Base-by-base conservation (phyloP, 2,888 invertebrate species). In the Macrophya annulata region DNA sequence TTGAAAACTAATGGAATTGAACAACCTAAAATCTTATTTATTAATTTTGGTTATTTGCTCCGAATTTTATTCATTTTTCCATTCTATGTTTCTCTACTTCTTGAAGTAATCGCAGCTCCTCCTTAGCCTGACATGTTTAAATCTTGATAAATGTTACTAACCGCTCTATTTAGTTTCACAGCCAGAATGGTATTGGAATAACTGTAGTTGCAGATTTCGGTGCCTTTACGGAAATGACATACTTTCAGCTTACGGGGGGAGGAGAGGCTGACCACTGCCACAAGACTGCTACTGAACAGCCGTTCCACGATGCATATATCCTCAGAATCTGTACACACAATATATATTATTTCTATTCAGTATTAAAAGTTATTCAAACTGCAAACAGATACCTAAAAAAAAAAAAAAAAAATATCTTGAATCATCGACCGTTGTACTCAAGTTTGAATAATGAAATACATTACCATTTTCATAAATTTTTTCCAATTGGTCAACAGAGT, bases 181-280 rank as follows among this genome's bases (percentile, higher is more conserved):
- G 98, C 98, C 91, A 99, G 95, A 92, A 99, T 99, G 86, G 99
- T 98, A 94, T 99, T 99, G 88, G 98, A 97, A 88, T 97, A 97
- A 92, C 97, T 98, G 94, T 99, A 99, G 94, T 99, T 98, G 94
- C 99, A 99, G 93, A 99, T 99, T 95, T 99, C 99, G 85, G 98
- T 98, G 89, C 99, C 98, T 94, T 98, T 99, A 94, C 98, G 98
- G 94, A 99, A 99, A 94, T 99, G 99, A 94, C 98, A 99, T 87
- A 99, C 98, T 95, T 98, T 97, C 92, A 99, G 95, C 94, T 96
- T 96, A 93, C 99, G 95, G 88, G 99, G 99, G 86, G 98, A 97
- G 89, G 97, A 96, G 90, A 98, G 95, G 89, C 98, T 98, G 88
- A 99, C 99, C 90, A 99, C 96, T 86, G 99, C 99, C 92, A 99